Base-by-base conservation (phyloP, 1,140 invertebrate species). In the Heliconius hewitsoni region DNA sequence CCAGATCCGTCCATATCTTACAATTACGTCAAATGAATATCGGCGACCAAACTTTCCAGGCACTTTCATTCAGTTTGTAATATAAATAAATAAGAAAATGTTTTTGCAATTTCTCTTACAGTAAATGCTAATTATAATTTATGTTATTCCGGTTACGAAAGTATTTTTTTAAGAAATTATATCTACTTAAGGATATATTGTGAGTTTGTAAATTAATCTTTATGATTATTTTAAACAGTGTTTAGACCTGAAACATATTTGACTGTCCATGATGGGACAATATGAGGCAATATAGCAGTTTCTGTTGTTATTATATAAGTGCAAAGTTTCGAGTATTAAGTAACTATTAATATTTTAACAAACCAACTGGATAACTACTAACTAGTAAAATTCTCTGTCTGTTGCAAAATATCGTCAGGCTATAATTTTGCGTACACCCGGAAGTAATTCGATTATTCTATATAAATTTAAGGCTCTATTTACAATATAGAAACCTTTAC, bases 11-110 rank as follows among this genome's bases (percentile, higher is more conserved):
- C 60, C 60, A 66, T 66, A 9, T 66, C 27, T 30, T 66, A 66
- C 23, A 66, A 66, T 27, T 66, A 66, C 60, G 60, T 13, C n/a
- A 11, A 60, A 60, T 27, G 50, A 23, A 60, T 57, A 57, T 8
- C 23, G 55, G 19, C 55, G n/a, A 30, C n/a, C 23, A 66, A 66
- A 66, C 23, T 66, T 66, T 66, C 23, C 23, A 30, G 60, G 27
- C 60, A 30, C 23, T 66, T 66, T 66, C 23, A 66, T 66, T 66
- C 8, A 16, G 23, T 27, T 27, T 66, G 23, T 27, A 66, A 66
- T 13, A 66, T 30, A 66, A 66, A 30, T 66, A 66, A 66, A 66
- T 66, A 27, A 60, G n/a, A 60, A 30, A 66, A 66, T 16, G n/a
- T 66, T 9, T 66, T 30, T 66, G 60, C 23, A 30, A 66, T 66